Evolutionary conservation across 2,888 invertebrate genomes (phyloP), one percentile per base, ranked within the genome.

Genomic region (Aquatica leii): DNA sequence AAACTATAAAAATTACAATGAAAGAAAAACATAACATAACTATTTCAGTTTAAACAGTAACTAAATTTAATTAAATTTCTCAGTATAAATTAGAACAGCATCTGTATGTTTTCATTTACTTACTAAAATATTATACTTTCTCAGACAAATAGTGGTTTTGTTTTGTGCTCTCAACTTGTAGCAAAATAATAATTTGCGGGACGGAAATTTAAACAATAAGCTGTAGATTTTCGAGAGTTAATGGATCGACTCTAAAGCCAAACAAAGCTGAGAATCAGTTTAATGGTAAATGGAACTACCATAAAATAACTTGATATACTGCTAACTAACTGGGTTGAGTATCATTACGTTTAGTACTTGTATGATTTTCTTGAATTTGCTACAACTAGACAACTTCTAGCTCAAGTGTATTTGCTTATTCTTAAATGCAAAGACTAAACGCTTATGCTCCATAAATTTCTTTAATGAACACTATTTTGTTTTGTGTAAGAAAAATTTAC

Each of bases 281-380:
- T 56, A 56, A 56, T 56, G 41, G 61, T 61, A 61, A 61, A 40
- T 61, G 61, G 56, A 51, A 54, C 41, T 40, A n/a, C 24, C 31
- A 56, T 56, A 61, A 55, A 56, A 53, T 56, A 56, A 40, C 49
- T 46, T 61, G 61, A 61, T 61, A 61, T 61, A 61, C 61, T 55
- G 61, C 61, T 61, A 61, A 61, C 61, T 56, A 56, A 49, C 31
- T 51, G 55, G 61, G 56, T 50, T 40, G 49, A 48, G 49, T 55
- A 34, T 61, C 61, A 43, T 61, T 61, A 55, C 61, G 48, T 56
- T 41, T 51, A 61, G 34, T 41, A 50, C 51, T 60, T 61, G 54
- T 52, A 55, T 35, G 60, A 60, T 48, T 49, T 41, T 55, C 40
- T 54, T 55, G 49, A 49, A 56, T 34, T 46, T 46, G 34, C 55